phyloP scores from a whole-genome alignment of 1,140 invertebrate species.

The Penaeus vannamei region DNA sequence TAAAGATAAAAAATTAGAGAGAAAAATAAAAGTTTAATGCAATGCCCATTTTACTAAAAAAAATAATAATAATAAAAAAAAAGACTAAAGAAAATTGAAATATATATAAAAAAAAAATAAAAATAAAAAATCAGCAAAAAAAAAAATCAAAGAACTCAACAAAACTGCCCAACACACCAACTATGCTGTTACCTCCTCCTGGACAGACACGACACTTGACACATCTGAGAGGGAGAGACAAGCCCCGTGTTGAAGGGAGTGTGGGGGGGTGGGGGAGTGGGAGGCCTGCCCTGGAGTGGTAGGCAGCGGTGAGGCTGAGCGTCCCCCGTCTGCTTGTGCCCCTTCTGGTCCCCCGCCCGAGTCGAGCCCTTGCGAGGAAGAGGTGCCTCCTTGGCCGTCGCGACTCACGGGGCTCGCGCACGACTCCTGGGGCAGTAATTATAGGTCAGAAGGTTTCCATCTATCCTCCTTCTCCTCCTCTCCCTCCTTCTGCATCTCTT shows the following conservation, averaged over 20 bases:
- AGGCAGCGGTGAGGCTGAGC: slow-evolving; percentile 52
- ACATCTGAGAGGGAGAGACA: slow-evolving; percentile 60
- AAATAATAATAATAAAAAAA: background rate
- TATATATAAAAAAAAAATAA: background rate
- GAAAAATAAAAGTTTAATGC: too few species aligned
- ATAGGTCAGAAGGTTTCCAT: slow-evolving; percentile 6
- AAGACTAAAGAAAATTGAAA: slow-evolving; percentile 30
- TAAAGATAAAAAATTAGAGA: too few species aligned
- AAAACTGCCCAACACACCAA: slow-evolving; percentile 65
- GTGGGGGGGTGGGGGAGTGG: slow-evolving; percentile 59
- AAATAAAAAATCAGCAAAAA: slow-evolving; percentile 42
- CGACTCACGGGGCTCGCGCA: slow-evolving; percentile 60
- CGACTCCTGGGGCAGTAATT: slow-evolving; percentile 42
- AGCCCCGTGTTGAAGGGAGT: slow-evolving; percentile 59
- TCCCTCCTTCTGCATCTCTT: too few species aligned
- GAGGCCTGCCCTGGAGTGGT: slow-evolving; percentile 63
- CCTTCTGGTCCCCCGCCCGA: slow-evolving; percentile 44
- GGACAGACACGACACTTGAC: slow-evolving; percentile 61
- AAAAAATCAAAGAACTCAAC: slow-evolving; percentile 57
- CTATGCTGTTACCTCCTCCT: slow-evolving; percentile 67
- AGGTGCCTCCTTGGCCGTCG: slow-evolving; percentile 51
- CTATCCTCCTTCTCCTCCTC: background rate
- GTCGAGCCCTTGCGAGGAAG: slow-evolving; percentile 59
- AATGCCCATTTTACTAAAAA: too few species aligned
- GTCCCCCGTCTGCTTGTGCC: slow-evolving; percentile 51